These are phyloP conservation scores for Trissonchulus latispiculum DNA, from an alignment of 2,888 invertebrate species.

Conservation along the genomic window DNA sequence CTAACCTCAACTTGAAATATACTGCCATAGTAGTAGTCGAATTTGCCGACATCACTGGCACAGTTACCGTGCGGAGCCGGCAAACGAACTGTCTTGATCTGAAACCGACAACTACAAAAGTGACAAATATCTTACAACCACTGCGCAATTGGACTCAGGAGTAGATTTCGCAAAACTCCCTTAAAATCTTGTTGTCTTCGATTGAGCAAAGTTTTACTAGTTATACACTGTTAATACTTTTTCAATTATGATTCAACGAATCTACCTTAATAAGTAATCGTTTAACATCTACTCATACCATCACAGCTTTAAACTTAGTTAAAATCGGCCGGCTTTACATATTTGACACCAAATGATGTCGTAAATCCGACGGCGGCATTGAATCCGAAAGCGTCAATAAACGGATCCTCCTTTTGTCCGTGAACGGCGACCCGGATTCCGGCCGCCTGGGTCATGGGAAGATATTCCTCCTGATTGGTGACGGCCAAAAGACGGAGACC, in stretches of 20 bases:
- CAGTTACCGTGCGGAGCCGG: constrained; percentile 44
- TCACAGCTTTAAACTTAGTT: too few species aligned
- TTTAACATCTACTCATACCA: too few species aligned
- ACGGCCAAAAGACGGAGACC: constrained; percentile 34
- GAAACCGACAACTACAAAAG: too few species aligned
- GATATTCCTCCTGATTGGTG: constrained; percentile 32
- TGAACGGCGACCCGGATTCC: constrained; percentile 46
- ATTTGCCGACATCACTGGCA: constrained; percentile 25
- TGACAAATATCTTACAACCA: too few species aligned
- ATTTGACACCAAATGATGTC: constrained; percentile 39
- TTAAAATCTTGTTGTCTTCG: too few species aligned
- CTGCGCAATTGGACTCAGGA: too few species aligned
- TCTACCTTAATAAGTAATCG: too few species aligned
- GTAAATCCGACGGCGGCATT: constrained; percentile 38
- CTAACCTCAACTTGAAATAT: constrained; percentile 9
- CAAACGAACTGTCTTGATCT: constrained; percentile 37
- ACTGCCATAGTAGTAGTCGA: neutral
- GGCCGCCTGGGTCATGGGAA: constrained; percentile 43
- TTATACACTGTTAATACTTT: too few species aligned
- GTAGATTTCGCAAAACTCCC: too few species aligned
- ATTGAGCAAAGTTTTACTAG: too few species aligned
- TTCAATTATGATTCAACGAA: too few species aligned
- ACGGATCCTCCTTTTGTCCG: constrained; percentile 37
- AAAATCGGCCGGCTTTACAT: too few species aligned
- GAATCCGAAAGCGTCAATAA: constrained; percentile 42